These are phyloP conservation scores for Noctua comes DNA, from an alignment of 2,888 invertebrate species.

Conservation along the genomic window DNA sequence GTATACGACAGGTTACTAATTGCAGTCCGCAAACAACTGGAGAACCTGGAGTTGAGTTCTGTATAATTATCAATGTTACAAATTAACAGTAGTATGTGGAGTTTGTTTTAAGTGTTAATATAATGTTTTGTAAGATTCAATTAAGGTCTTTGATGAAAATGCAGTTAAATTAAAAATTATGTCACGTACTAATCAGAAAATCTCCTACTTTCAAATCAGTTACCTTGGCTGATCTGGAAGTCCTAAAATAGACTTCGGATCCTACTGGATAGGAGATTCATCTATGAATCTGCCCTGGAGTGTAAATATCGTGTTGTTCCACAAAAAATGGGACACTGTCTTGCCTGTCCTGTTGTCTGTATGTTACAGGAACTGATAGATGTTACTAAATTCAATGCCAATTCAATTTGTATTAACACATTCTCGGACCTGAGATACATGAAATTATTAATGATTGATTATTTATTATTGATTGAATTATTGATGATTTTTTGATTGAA, in stretches of 20 bases:
- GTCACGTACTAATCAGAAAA: neutral
- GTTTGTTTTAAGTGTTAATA: neutral
- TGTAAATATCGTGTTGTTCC: neutral
- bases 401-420: neutral
- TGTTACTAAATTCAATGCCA: neutral
- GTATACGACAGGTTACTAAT: conserved; percentile 31
- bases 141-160: neutral
- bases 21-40: conserved; percentile 33
- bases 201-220: neutral
- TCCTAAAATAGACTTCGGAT: neutral
- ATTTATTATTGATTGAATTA: no score
- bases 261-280: neutral
- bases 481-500: no score
- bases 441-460: no score
- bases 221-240: neutral
- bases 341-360: neutral
- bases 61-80: conserved; percentile 37
- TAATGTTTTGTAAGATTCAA: neutral
- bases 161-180: neutral
- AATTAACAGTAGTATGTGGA: neutral
- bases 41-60: conserved; percentile 6
- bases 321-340: neutral
- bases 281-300: neutral
- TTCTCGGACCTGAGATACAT: no score
- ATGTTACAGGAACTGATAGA: neutral